A percentile compares a stretch with the other conserved stretches of the same genome.
phyloP scores from a whole-genome alignment of 2,113 vertebrate species.

The Pachycephala philippinensis region DNA sequence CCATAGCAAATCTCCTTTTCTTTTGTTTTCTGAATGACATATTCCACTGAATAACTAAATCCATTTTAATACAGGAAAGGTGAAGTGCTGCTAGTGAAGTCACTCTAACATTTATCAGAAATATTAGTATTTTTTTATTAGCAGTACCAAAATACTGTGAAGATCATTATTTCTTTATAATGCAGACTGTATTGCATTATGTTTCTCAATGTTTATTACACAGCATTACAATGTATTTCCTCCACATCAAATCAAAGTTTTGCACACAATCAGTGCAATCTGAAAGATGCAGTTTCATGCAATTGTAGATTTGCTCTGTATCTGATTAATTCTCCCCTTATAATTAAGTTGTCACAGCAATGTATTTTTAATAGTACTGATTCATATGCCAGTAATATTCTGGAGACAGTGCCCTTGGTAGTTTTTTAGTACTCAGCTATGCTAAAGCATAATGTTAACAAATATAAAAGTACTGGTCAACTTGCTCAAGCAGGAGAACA shows the following conservation, averaged over 20 bases:
- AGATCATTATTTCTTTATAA: not conserved
- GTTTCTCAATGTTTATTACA: not conserved
- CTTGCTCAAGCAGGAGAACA: not conserved
- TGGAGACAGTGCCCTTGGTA: not conserved
- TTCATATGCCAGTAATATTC: not conserved
- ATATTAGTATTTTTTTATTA: not conserved
- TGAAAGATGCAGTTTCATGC: not conserved
- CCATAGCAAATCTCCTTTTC: not conserved
- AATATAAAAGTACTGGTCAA: not conserved
- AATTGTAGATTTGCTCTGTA: not conserved
- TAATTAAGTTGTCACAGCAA: conserved; percentile 30
- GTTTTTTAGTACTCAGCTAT: not conserved
- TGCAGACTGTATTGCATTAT: not conserved
- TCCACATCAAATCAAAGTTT: not conserved
- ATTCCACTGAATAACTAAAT: not conserved
- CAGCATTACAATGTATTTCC: not conserved
- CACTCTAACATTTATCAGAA: not conserved
- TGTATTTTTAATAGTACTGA: conserved; percentile 12
- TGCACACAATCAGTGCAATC: not conserved
- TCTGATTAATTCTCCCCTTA: conserved; percentile 12
- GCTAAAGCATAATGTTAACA: not conserved
- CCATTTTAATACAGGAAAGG: not conserved
- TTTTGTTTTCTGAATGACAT: not conserved
- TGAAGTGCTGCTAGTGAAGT: not conserved
- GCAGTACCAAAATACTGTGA: not conserved